Base-by-base conservation (phyloP, 2,797 vertebrate genomes). In the Synaphobranchus kaupii region DNA sequence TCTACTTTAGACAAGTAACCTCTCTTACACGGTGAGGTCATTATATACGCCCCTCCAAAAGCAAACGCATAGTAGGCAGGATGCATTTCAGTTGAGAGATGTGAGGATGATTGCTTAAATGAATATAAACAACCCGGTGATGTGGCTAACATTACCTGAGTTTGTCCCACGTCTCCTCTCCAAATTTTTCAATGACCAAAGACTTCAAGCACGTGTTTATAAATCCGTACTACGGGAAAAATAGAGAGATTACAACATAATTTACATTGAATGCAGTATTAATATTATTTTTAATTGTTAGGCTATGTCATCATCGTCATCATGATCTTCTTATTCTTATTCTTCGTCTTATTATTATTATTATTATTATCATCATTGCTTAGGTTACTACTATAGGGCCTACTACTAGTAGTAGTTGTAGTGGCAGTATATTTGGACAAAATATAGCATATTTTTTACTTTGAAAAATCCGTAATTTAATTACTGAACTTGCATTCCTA, bases 141-240 rank as follows among this genome's bases (percentile, higher is more conserved):
- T 28, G 28, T 44, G 58, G 8, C 9, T 52, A 50, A 76, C 28
- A 0, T 93, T 92, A 97, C 96, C 96, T 96, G 90, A 97, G 92
- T 92, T 95, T 96, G 86, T 93, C 91, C 94, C 95, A 96, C 0
- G 91, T 93, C 87, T 95, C 95, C 92, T 96, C 95, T 85, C 95
- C 94, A 60, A 95, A 95, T 89, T 95, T 96, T 89, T 96, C 96
- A 82, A 96, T 91, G 63, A 96, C 92, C 90, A 95, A 84, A 22
- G 94, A 96, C 91, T 95, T 97, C 91, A 94, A 91, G 89, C 94
- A 96, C 0, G 91, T 94, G 86, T 97, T 97, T 89, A 96, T 96
- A 91, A 96, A 97, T 87, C 95, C 95, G 92, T 96, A 96, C 95
- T 96, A 93, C 52, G n/a, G 93, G 91, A 91, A 22, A 50, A 12